Percentiles rank a stretch among this genome's conserved stretches.
phyloP scores from a whole-genome alignment of 2,797 vertebrate species.

The Apogon talboti region DNA sequence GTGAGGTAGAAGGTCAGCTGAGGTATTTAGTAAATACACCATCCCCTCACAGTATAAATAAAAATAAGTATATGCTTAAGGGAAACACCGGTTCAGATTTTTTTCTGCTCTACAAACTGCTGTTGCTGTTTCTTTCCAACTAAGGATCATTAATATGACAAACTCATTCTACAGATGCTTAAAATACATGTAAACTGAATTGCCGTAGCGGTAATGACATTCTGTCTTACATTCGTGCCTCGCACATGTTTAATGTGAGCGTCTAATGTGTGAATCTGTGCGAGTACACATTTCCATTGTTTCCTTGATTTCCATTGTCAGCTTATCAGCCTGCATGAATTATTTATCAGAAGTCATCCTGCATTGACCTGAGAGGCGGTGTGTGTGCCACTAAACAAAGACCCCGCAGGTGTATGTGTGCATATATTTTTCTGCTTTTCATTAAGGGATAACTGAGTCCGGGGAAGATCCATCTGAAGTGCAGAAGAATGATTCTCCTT shows the following conservation, averaged over 20 bases:
- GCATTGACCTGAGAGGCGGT: constrained; percentile 20
- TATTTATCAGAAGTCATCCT: constrained; percentile 40
- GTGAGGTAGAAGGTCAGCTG: no score
- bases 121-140: background rate
- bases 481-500: constrained; percentile 52
- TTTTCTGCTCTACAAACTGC: constrained; percentile 2
- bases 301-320: constrained; percentile 15
- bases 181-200: constrained; percentile 23
- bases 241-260: background rate
- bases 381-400: background rate
- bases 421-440: constrained; percentile 44
- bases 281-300: background rate
- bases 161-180: background rate
- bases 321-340: constrained; percentile 41
- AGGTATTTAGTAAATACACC: background rate
- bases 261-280: constrained; percentile 2
- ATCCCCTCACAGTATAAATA: background rate
- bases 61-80: background rate
- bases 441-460: constrained; percentile 56
- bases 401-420: background rate
- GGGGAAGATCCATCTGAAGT: constrained; percentile 44
- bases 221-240: constrained; percentile 10
- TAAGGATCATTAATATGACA: background rate
- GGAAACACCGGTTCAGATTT: background rate
- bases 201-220: constrained; percentile 4